phyloP scores from a whole-genome alignment of 2,888 invertebrate genomes.

The Chrysolina haemoptera region DNA sequence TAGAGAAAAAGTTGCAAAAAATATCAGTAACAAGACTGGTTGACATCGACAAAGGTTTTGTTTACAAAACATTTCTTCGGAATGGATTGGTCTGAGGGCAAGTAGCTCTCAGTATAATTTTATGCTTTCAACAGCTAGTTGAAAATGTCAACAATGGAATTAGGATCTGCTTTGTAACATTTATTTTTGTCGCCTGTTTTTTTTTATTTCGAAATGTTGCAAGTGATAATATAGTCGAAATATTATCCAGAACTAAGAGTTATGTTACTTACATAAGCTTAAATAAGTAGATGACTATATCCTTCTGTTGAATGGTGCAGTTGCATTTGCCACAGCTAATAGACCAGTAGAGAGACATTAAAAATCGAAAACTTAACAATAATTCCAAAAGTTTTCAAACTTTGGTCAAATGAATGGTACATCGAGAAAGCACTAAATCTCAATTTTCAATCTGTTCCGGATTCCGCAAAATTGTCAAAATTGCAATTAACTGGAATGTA shows the following conservation, averaged over 20 bases:
- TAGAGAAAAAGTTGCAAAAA: neutral
- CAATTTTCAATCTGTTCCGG: too few relatives aligned
- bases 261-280: conserved; percentile 8
- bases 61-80: neutral
- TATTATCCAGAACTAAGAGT: neutral
- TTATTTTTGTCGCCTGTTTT: neutral
- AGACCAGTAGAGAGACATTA: too few relatives aligned
- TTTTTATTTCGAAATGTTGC: too few relatives aligned
- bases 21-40: neutral
- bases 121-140: neutral
- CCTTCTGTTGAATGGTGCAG: conserved; percentile 5
- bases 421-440: too few relatives aligned
- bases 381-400: too few relatives aligned
- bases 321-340: neutral
- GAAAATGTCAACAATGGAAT: neutral
- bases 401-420: too few relatives aligned
- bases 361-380: too few relatives aligned
- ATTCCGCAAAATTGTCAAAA: too few relatives aligned
- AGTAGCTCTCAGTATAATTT: neutral
- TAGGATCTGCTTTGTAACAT: neutral
- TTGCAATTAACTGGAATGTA: too few relatives aligned
- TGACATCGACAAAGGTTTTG: neutral
- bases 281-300: neutral
- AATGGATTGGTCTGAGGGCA: neutral
- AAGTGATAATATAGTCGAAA: neutral